These are phyloP conservation scores for Equus przewalskii DNA, from an alignment of 2,113 vertebrate species.

Conservation along the genomic window DNA sequence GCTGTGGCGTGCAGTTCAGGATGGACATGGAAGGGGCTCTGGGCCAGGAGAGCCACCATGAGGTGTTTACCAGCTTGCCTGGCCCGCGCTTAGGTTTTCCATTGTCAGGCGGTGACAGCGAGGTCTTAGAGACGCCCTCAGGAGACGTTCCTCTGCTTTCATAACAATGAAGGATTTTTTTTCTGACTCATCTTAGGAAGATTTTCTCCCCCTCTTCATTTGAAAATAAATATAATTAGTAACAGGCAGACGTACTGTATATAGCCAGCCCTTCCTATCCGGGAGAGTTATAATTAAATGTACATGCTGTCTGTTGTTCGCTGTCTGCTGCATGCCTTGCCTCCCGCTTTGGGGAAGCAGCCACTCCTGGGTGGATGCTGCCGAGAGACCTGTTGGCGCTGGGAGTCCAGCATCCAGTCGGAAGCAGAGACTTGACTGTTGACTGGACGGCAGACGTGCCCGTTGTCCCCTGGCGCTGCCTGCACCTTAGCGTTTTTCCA, in stretches of 20 bases:
- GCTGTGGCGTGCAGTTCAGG: slow-evolving; percentile 84
- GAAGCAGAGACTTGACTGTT: not conserved
- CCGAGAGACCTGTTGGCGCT: slow-evolving; percentile 9
- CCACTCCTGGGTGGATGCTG: not conserved
- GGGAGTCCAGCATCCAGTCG: not conserved
- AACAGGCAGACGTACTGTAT: slow-evolving; percentile 80
- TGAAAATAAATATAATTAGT: slow-evolving; percentile 87
- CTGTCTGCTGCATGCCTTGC: slow-evolving; percentile 30
- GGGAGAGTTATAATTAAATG: slow-evolving; percentile 70
- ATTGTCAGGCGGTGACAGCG: slow-evolving; percentile 87
- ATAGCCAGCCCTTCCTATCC: slow-evolving; percentile 62
- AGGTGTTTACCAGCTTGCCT: slow-evolving; percentile 88
- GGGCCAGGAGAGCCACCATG: slow-evolving; percentile 89
- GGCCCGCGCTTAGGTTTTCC: slow-evolving; percentile 88
- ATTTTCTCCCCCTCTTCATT: not conserved
- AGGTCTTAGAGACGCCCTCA: slow-evolving; percentile 86
- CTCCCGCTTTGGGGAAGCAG: slow-evolving; percentile 3
- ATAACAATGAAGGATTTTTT: slow-evolving; percentile 84
- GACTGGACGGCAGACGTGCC: not conserved
- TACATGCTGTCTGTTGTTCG: slow-evolving; percentile 16
- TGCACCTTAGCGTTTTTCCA: fast-evolving
- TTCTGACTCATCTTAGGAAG: slow-evolving; percentile 86
- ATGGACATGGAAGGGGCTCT: slow-evolving; percentile 90
- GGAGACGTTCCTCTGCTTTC: slow-evolving; percentile 88
- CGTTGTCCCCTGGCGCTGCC: fast-evolving